Evolutionary conservation across 1,140 invertebrate genomes (phyloP), one percentile per base, ranked within the genome.

Genomic region (Phthorimaea operculella): DNA sequence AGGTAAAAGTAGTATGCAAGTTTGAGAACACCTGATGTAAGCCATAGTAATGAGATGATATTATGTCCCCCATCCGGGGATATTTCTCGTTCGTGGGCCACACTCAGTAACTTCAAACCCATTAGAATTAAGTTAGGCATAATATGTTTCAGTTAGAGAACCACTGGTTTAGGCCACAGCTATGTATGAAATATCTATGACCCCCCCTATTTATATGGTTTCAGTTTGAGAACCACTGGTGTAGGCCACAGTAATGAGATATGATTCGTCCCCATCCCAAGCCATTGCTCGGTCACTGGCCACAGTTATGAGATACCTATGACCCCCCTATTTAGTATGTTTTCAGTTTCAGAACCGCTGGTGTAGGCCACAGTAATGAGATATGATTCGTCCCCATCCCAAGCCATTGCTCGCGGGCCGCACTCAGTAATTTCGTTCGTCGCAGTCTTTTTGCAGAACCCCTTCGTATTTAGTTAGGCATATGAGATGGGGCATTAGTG

Each of bases 11-110:
- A n/a, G n/a, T n/a, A n/a, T n/a, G n/a, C n/a, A n/a, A 45, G n/a
- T 15, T 47, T 47, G 44, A 47, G n/a, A 15, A 47, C 10, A 9
- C 2, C 44, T 16, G 2, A 14, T 5, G 44, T n/a, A 47, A 15
- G 3, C 44, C 44, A 47, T 15, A 47, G 57, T 72, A 77, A 73
- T 75, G 63, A 74, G 70, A 70, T 70, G 58, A 61, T 66, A 70
- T 77, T 71, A 67, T 55, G 51, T 4, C 54, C 49, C 51, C 52
- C 57, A 47, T 47, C n/a, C 5, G 3, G n/a, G 61, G 55, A 62
- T 68, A 63, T 65, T 67, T 57, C 58, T 62, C 51, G 57, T 54
- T 54, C 57, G 55, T 49, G 54, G 55, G 60, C 44, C 44, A 14
- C 8, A 9, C 44, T 9, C n/a, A 15, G 15, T 15, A 47, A 47